Evolutionary conservation across 2,888 invertebrate species (phyloP), one percentile per base, ranked within the genome.

Genomic region (Drosophila birchii): DNA sequence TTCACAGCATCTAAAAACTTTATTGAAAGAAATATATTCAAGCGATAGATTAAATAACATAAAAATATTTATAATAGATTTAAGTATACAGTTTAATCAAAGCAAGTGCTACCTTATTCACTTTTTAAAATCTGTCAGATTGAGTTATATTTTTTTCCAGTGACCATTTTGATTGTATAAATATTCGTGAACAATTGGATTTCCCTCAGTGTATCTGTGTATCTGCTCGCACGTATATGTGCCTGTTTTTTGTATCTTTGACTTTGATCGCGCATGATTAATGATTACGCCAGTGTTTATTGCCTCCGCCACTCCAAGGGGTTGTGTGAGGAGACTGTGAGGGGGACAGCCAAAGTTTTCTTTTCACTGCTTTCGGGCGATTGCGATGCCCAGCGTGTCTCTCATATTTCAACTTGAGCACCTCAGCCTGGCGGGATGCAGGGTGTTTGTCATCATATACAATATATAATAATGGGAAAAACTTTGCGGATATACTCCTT

Each of bases 211-310:
- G 57, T 58, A 23, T 23, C 36, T 58, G 41, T 61, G 61, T 56
- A 36, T 64, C 54, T 63, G 75, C 34, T 36, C 11, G 41, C 36
- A 36, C 70, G 70, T 55, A 14, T 66, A 34, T 70, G 41, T 68
- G 55, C 53, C 64, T 66, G 61, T 64, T 51, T 74, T 54, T 66
- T 75, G 85, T 84, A 83, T 88, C 88, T 86, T 83, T 84, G 88
- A 88, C 88, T 84, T 84, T 88, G 88, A 88, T 81, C 89, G 78
- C 66, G 75, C 61, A 79, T 84, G 84, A 88, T 84, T 89, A 89
- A 89, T 84, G 88, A 87, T 87, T 84, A 79, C 88, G 72, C 57
- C 69, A 41, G 82, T 87, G 82, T 87, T 89, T 89, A 84, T 87
- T 85, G 84, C 89, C 75, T 61, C 41, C 63, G 83, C 70, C 64